Conservation (phyloP, 2,888 invertebrate species). For the Busseola fusca region DNA sequence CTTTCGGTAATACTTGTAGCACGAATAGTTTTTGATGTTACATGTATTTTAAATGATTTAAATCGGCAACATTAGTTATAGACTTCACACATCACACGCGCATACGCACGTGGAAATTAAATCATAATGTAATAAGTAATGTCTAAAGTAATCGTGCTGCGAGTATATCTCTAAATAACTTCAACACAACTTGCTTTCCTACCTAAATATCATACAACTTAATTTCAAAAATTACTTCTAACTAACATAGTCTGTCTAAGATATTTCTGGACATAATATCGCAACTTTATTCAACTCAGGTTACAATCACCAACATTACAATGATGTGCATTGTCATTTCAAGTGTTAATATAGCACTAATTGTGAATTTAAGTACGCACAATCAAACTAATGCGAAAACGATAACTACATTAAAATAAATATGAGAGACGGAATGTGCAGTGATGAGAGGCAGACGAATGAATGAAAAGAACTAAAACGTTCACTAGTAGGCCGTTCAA, state of each 20-base stretch:
- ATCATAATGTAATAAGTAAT: not conserved
- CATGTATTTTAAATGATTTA: not conserved
- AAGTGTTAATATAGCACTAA: constrained; percentile 51
- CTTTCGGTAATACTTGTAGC: constrained; percentile 12
- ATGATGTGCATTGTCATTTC: constrained; percentile 58
- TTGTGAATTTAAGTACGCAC: constrained; percentile 62
- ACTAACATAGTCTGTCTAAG: constrained; percentile 49
- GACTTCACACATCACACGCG: too few species aligned
- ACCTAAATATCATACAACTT: constrained; percentile 58
- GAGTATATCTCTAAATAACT: not conserved
- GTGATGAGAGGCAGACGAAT: constrained; percentile 53
- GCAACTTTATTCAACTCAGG: constrained; percentile 42
- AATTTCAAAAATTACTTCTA: constrained; percentile 52
- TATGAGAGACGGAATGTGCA: constrained; percentile 66
- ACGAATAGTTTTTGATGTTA: constrained; percentile 12
- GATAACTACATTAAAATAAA: constrained; percentile 59
- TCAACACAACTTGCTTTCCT: constrained; percentile 42
- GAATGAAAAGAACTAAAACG: constrained; percentile 47
- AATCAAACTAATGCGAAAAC: constrained; percentile 53
- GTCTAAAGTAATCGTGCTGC: constrained; percentile 4
- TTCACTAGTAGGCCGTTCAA: constrained; percentile 57
- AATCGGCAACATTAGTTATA: too few species aligned
- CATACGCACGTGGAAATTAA: not conserved
- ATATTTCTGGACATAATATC: constrained; percentile 58
- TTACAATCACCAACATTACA: constrained; percentile 47